Base-by-base conservation (phyloP, 2,888 invertebrate species). In the Zelleria hepariella region DNA sequence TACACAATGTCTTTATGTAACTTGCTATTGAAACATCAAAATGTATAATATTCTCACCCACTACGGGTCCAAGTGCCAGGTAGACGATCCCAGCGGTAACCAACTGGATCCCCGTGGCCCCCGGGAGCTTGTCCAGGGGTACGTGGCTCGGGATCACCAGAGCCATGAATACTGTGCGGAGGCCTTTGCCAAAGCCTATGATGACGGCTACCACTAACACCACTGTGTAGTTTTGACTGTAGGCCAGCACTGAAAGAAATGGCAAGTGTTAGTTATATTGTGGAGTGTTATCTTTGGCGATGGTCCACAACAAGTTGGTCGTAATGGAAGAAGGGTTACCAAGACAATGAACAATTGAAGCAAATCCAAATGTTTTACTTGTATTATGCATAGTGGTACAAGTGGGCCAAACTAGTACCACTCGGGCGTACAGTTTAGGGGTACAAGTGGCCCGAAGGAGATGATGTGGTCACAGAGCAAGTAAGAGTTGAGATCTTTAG, bases 121-220 rank as follows among this genome's bases (percentile, higher is more conserved):
- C 93, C 0, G 94, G 93, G 61, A 94, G 72, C 61, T 93, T 91
- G 63, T 92, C 91, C 15, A 94, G 71, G 0, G 94, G 92, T 51
- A 94, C 94, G 69, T 94, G 91, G 0, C 91, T 91, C 2, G 94
- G 94, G 67, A 94, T 93, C 10, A 94, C 93, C 4, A 94, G 76
- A 0, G 93, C 92, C 91, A 94, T 93, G 68, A 94, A 94, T 5
- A 94, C 92, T 4, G 94, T 94, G 59, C 94, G 83, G 0, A 94
- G 74, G 0, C 92, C 94, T 78, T 94, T 94, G 21, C 93, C 93
- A 61, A 92, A 90, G 0, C 94, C 94, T 63, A 94, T 91, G 64
- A 93, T 89, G 0, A 91, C 88, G 27, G 93, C 92, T 15, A 93
- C 90, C 18, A 87, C 64, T 24, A 94, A 71, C 0, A 92, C 86